phyloP scores from a whole-genome alignment of 92 coral and sea anemone genomes.

The Porites lobata region DNA sequence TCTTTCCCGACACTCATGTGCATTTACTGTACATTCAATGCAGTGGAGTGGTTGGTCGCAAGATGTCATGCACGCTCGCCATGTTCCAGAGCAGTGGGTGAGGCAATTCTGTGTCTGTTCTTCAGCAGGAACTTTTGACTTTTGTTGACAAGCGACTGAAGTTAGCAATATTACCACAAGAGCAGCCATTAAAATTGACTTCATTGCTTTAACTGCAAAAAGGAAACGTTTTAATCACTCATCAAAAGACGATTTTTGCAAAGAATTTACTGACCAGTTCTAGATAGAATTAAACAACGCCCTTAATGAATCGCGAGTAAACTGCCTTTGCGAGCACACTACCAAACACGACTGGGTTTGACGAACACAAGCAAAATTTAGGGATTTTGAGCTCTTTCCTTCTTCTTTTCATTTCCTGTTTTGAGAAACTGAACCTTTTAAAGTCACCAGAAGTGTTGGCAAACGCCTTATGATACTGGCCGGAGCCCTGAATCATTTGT shows the following conservation, averaged over 20 bases:
- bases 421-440: too few species aligned
- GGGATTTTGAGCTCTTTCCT: too few species aligned
- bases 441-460: too few species aligned
- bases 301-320: too few species aligned
- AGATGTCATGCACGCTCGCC: conserved; percentile 43
- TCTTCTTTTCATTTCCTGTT: too few species aligned
- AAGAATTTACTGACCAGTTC: too few species aligned
- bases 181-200: neutral
- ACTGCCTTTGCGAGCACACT: too few species aligned
- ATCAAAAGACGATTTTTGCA: neutral
- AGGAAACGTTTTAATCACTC: neutral
- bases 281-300: too few species aligned
- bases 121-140: neutral
- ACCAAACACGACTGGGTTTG: too few species aligned
- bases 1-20: conserved; percentile 8
- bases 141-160: neutral
- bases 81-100: conserved; percentile 10
- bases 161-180: conserved; percentile 1
- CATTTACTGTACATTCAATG: neutral
- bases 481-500: too few species aligned
- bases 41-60: conserved; percentile 20
- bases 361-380: too few species aligned
- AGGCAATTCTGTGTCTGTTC: neutral
- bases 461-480: too few species aligned
- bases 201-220: neutral